Evolutionary conservation across 2,888 invertebrate species (phyloP).

Genomic region (Tenthredo notha): DNA sequence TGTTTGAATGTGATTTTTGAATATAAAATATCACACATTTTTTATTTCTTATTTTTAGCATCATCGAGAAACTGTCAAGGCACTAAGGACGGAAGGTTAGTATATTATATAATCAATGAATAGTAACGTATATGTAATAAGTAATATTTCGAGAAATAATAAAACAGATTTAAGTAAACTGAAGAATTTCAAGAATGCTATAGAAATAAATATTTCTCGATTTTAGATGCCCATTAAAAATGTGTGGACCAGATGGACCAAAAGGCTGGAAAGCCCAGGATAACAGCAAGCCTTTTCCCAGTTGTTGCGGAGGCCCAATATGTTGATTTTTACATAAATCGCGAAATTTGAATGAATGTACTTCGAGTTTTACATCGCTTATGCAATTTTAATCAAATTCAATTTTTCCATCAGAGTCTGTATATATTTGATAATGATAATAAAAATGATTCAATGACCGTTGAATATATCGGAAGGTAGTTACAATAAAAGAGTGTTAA

Average conservation of each 20-base stretch:
- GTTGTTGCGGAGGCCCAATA: conserved; percentile 29
- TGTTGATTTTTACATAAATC: not conserved
- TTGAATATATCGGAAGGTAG: too few relatives aligned
- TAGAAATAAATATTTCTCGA: not conserved
- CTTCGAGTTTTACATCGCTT: not conserved
- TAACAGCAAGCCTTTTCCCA: conserved; percentile 27
- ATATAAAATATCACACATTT: too few relatives aligned
- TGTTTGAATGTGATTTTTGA: not conserved
- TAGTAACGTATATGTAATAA: not conserved
- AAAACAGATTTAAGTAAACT: not conserved
- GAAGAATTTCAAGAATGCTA: not conserved
- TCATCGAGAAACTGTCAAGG: not conserved
- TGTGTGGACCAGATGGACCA: conserved; percentile 36
- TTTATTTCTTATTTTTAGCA: not conserved
- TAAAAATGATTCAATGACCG: too few relatives aligned
- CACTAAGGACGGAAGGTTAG: not conserved
- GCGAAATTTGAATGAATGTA: conserved; percentile 9
- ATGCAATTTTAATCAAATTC: not conserved
- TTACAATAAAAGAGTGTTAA: too few relatives aligned
- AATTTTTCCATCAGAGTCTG: too few relatives aligned
- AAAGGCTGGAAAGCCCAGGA: not conserved
- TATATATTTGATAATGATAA: too few relatives aligned
- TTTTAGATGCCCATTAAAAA: conserved; percentile 4
- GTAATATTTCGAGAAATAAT: not conserved
- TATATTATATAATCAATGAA: not conserved